phyloP scores from a whole-genome alignment of 30 jellyfish, hydroid and myxozoan genomes.

The Cassiopea andromeda region DNA sequence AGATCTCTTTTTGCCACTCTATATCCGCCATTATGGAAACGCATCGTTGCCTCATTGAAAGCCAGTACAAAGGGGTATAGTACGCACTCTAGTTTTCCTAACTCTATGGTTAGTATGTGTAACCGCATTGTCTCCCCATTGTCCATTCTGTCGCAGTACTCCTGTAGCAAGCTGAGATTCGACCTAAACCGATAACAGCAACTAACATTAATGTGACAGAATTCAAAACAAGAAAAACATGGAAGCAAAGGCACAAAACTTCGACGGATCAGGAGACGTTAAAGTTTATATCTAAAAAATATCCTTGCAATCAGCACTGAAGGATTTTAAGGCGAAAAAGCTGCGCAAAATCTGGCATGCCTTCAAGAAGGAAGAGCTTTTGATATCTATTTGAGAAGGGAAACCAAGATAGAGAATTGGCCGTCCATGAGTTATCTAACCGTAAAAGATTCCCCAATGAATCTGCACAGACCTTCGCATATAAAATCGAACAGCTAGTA shows the following conservation, averaged over 20 bases:
- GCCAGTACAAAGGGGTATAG: no score
- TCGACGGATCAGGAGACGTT: constrained; percentile 32
- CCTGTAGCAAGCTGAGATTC: not conserved
- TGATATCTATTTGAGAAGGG: constrained; percentile 45
- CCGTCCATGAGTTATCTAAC: constrained; percentile 29
- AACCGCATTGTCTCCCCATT: not conserved
- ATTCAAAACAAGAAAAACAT: not conserved
- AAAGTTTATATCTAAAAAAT: constrained; percentile 15
- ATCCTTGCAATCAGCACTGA: constrained; percentile 31
- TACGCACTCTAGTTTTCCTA: no score
- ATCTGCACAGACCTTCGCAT: constrained; percentile 50
- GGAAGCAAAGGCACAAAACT: constrained; percentile 33
- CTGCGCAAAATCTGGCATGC: constrained; percentile 37
- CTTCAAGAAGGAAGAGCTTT: constrained; percentile 24
- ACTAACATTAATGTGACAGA: constrained; percentile 33
- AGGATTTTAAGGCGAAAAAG: constrained; percentile 37
- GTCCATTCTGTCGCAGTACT: constrained; percentile 2
- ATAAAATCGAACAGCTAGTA: constrained; percentile 7
- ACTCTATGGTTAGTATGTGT: not conserved
- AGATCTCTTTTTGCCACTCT: no score
- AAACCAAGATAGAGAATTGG: constrained; percentile 35
- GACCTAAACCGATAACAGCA: not conserved
- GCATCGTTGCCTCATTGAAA: no score
- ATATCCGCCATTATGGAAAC: no score
- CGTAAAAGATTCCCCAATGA: constrained; percentile 23